Conservation (phyloP, 2,113 vertebrate genomes). For the Osmerus eperlanus region DNA sequence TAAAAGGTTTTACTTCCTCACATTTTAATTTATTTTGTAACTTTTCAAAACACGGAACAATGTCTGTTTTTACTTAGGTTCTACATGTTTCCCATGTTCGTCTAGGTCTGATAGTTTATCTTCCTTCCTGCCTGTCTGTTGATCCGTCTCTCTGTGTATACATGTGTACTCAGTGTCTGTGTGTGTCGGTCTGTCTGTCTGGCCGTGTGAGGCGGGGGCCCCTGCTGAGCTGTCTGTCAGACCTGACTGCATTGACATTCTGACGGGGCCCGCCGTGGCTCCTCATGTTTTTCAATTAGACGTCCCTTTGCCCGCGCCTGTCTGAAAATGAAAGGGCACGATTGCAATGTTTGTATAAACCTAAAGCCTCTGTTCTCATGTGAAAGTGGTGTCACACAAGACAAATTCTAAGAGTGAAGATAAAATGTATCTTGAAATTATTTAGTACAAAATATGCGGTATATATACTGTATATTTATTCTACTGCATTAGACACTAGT, state of each 20-base stretch:
- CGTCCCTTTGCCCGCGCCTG: constrained; percentile 53
- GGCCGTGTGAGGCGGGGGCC: constrained; percentile 40
- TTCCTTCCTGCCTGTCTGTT: too few relatives aligned
- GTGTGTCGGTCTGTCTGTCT: constrained; percentile 60
- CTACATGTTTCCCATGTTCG: constrained; percentile 39
- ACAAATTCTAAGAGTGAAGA: too few relatives aligned
- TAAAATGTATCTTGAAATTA: too few relatives aligned
- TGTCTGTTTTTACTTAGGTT: constrained; percentile 79
- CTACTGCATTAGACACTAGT: not conserved
- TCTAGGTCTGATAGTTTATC: too few relatives aligned
- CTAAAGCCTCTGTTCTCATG: constrained; percentile 4
- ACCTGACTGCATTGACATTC: constrained; percentile 67
- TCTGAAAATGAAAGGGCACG: constrained; percentile 64
- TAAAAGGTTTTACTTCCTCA: too few relatives aligned
- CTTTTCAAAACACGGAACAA: constrained; percentile 19
- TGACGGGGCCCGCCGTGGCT: constrained; percentile 55
- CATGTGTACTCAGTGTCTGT: constrained; percentile 34
- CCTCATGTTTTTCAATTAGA: constrained; percentile 72
- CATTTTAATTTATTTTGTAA: not conserved
- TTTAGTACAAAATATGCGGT: too few relatives aligned
- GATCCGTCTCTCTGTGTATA: constrained; percentile 33
- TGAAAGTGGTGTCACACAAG: constrained; percentile 6
- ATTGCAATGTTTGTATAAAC: constrained; percentile 50
- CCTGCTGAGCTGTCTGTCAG: constrained; percentile 61
- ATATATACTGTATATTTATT: too few relatives aligned